Conservation (phyloP, 2,888 invertebrate genomes). For the Catocala nupta region DNA sequence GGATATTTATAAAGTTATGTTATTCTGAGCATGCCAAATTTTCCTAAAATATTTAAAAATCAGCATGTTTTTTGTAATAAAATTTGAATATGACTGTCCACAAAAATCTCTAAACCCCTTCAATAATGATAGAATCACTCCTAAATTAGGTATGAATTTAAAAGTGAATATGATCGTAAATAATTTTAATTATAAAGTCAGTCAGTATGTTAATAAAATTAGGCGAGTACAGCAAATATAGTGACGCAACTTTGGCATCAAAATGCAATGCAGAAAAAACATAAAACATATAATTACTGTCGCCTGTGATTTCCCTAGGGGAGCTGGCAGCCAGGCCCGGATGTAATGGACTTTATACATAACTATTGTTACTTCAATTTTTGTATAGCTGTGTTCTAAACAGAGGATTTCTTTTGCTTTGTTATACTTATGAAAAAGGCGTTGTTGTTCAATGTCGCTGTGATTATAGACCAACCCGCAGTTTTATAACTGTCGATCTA, state of each 20-base stretch:
- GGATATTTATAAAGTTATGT: too few relatives aligned
- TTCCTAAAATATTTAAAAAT: too few relatives aligned
- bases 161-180: conserved; percentile 13
- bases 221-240: conserved; percentile 16
- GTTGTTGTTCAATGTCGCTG: too few relatives aligned
- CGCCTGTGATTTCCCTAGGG: conserved; percentile 76
- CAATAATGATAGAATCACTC: too few relatives aligned
- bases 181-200: conserved; percentile 15
- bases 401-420: conserved; percentile 14
- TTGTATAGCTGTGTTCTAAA: conserved; percentile 29
- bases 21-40: too few relatives aligned
- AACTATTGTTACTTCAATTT: conserved; percentile 44
- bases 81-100: neutral
- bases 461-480: too few relatives aligned
- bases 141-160: too few relatives aligned
- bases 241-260: conserved; percentile 40
- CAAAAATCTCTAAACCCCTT: too few relatives aligned
- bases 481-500: too few relatives aligned
- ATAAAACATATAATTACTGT: conserved; percentile 76
- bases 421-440: neutral
- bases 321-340: conserved; percentile 42
- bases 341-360: conserved; percentile 54
- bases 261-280: conserved; percentile 55
- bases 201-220: conserved; percentile 23
- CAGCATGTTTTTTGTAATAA: neutral